Evolutionary conservation across 2,113 vertebrate genomes (phyloP), one percentile per base, ranked within the genome.

Genomic region (Brachypodius melanocephalos): DNA sequence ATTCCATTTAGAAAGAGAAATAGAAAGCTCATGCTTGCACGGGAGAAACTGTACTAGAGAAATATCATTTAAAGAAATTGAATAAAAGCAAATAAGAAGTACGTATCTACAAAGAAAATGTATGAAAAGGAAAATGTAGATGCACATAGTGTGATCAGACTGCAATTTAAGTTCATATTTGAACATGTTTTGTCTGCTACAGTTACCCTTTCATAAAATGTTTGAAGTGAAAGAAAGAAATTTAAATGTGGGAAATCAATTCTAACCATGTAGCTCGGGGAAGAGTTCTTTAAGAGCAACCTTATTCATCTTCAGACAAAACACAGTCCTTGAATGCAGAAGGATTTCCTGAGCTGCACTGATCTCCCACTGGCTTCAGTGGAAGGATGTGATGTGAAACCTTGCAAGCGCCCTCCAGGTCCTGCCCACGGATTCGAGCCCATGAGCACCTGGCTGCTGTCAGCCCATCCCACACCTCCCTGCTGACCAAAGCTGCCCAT

Each of bases 371-470:
- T 29, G 20, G 26, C 42, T 85, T 32, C 32, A 63, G 48, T 0
- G 49, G 57, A 61, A 73, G 31, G 51, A 18, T 61, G 43, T 43
- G n/a, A 54, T 73, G 18, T 28, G 26, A 34, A 74, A 28, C 18
- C 6, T 75, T 57, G 6, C 31, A 58, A 71, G 9, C 0, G 2
- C 11, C 15, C 9, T 16, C 17, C 31, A 38, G 13, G 10, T 66
- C 24, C 48, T 54, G 17, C 46, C 32, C 4, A 2, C 4, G 5
- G 2, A 28, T 34, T 36, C 0, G 0, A 61, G 66, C 21, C 0
- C 0, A 3, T 2, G 48, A 25, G 38, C 31, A 22, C 3, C 14
- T 2, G 4, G 19, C 17, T 32, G 52, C 42, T 46, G 5, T 29
- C 36, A 31, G 57, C 24, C 22, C 62, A 43, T 5, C 26, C 34